A percentile compares a stretch with the other conserved stretches of the same genome.
These are phyloP conservation scores for Salticus scenicus DNA, from an alignment of 2,888 invertebrate genomes.

Conservation along the genomic window DNA sequence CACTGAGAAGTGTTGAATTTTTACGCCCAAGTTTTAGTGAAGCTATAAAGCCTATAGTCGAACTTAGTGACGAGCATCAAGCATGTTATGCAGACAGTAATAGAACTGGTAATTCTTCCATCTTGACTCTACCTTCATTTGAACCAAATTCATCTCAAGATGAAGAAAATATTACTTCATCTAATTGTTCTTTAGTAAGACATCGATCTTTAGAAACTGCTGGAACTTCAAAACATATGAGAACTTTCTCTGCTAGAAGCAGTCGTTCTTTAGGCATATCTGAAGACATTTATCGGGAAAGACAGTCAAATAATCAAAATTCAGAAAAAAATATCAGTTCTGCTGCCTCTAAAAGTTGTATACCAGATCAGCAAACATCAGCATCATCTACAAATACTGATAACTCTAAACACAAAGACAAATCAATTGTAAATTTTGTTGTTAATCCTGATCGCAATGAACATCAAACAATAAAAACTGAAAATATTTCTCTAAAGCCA, in stretches of 20 bases:
- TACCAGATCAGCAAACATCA: constrained; percentile 8
- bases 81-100: constrained; percentile 74
- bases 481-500: neutral
- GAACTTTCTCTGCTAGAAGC: constrained; percentile 67
- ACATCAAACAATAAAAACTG: constrained; percentile 31
- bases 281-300: constrained; percentile 54
- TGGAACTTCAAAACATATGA: constrained; percentile 46
- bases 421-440: constrained; percentile 38
- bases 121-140: constrained; percentile 21
- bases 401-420: constrained; percentile 35
- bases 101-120: constrained; percentile 36
- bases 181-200: constrained; percentile 66
- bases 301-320: constrained; percentile 23
- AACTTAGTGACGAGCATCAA: constrained; percentile 87
- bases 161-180: constrained; percentile 37
- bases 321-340: constrained; percentile 13
- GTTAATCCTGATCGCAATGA: constrained; percentile 32
- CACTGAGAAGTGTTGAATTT: constrained; percentile 70
- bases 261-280: constrained; percentile 69
- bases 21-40: constrained; percentile 80
- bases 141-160: constrained; percentile 34
- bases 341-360: neutral
- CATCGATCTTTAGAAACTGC: constrained; percentile 72
- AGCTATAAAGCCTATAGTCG: constrained; percentile 88
- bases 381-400: constrained; percentile 1